Base-by-base conservation (phyloP, 2,113 vertebrate genomes). In the Podarcis muralis region DNA sequence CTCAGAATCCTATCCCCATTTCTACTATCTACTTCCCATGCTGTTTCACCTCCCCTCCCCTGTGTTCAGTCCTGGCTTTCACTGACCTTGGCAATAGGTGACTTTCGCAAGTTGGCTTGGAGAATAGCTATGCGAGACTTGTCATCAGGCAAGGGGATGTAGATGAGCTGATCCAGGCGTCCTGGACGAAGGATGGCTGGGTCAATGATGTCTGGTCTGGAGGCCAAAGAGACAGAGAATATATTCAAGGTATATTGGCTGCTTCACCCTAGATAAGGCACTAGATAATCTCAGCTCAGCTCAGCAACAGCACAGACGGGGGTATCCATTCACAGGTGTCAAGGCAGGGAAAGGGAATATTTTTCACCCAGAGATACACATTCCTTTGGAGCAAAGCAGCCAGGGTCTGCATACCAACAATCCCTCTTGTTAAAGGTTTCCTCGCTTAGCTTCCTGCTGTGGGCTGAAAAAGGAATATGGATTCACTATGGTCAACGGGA, bases 101-200 rank as follows among this genome's bases (percentile, higher is more conserved):
- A 99, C 96, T 99, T 99, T 96, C 99, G 98, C 93, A 99, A 97
- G 94, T 99, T 99, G 71, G 99, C 99, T 89, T 99, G 99, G 37
- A 99, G 98, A 85, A 99, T 99, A 91, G 98, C 97, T 88, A 99
- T 98, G 86, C 99, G 98, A 57, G 98, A 99, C 95, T 99, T 99
- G 96, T 99, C 99, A 0, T 99, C 99, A 0, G 99, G 99, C 96
- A 99, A 96, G 0, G 99, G 99, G 95, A 99, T 99, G 92, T 99
- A 99, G 96, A 99, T 99, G 90, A 99, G 98, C 90, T 99, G 99
- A 95, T 99, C 99, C 92, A 99, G 97, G 77, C 99, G 98, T 3
- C 99, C 99, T 0, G 99, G 99, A 92, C 99, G 97, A 94, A 99
- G 95, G 92, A 99, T 99, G 93, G 99, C 99, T 16, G 99, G 99